Evolutionary conservation across 2,888 invertebrate species (phyloP), one percentile per base, ranked within the genome.

Genomic region (Aspidiotus destructor): DNA sequence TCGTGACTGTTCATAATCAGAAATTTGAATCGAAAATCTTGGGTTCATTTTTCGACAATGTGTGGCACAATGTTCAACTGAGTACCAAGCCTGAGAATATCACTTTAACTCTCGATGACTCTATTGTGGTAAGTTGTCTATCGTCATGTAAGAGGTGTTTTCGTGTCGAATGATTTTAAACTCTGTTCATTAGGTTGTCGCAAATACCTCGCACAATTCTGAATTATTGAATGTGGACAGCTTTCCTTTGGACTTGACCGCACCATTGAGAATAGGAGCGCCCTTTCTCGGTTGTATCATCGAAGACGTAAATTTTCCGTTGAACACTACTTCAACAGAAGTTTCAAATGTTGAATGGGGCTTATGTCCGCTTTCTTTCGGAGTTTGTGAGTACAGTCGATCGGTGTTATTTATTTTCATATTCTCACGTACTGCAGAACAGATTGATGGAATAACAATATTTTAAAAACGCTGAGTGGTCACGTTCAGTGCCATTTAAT

Each of bases 291-390:
- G 92, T 72, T 92, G 92, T 77, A 82, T 92, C 71, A 82, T 86
- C 74, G 89, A 92, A 80, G 92, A 92, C 0, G 92, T 92, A n/a
- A 88, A 89, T 72, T 82, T 92, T 54, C 85, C 88, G 75, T 90
- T 92, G 78, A 85, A 86, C 76, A 70, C 72, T 5, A 81, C 82
- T 72, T 79, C 83, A 69, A 82, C 86, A 72, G 81, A 84, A 74
- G 81, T 82, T 63, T 82, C 83, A 73, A 86, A 87, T 75, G 88
- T 88, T 2, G 77, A 82, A 53, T 90, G 92, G 77, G 89, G 87
- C 7, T 77, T 81, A 58, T 92, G 92, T 76, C 89, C 90, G 0
- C 81, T 89, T 72, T 84, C 87, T 16, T 82, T 82, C 7, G 86
- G 85, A 74, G 84, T 83, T 74, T 90, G 90, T 85, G 69, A 68